A percentile compares a stretch with the other conserved stretches of the same genome.
Evolutionary conservation across 2,888 invertebrate species (phyloP).

Genomic region (Spisula solida): DNA sequence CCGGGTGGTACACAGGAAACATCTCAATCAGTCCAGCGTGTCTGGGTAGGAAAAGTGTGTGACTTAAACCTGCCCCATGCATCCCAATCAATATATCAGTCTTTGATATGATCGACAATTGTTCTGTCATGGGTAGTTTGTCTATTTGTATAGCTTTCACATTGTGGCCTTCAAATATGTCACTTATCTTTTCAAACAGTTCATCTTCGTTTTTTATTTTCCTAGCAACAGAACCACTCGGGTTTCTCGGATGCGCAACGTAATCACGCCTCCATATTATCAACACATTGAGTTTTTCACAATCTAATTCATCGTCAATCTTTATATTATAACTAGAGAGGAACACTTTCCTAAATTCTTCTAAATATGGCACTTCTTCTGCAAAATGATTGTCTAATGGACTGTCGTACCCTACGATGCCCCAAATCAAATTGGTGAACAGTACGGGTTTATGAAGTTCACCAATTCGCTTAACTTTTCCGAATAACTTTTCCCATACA

Average conservation of each 20-base stretch:
- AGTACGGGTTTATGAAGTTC: constrained; percentile 70
- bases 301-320: constrained; percentile 72
- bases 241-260: constrained; percentile 86
- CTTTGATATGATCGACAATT: constrained; percentile 78
- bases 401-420: constrained; percentile 84
- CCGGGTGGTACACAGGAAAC: constrained; percentile 80
- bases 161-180: constrained; percentile 71
- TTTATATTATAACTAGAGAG: constrained; percentile 73
- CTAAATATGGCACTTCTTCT: constrained; percentile 78
- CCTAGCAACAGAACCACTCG: constrained; percentile 82
- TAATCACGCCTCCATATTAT: constrained; percentile 86
- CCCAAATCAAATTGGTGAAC: constrained; percentile 82
- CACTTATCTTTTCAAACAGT: constrained; percentile 56
- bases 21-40: constrained; percentile 84
- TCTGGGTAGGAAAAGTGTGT: constrained; percentile 85
- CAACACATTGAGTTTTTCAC: constrained; percentile 79
- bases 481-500: constrained; percentile 84
- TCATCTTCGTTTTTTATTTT: constrained; percentile 86
- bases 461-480: constrained; percentile 77
- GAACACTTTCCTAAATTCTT: constrained; percentile 85
- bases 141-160: constrained; percentile 83
- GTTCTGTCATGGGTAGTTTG: constrained; percentile 79
- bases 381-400: constrained; percentile 79
- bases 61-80: constrained; percentile 87
- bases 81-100: constrained; percentile 84